Evolutionary conservation across 1,140 invertebrate genomes (phyloP), one percentile per base, ranked within the genome.

Genomic region (Caenorhabditis tropicalis): DNA sequence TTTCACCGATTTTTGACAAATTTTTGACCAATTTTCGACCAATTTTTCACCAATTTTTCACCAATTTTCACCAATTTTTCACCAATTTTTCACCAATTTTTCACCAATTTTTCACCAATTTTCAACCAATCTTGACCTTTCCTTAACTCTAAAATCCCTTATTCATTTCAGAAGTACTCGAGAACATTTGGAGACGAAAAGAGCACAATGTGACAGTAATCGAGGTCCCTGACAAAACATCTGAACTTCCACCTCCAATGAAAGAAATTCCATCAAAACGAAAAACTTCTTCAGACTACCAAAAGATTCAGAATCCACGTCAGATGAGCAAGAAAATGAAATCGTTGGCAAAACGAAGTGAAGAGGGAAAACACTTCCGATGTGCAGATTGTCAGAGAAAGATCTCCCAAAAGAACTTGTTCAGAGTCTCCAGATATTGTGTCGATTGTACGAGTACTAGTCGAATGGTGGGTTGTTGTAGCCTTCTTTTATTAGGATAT

Each of bases 141-240:
- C 5, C 58, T 2, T 3, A 7, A 1, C 29, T 15, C 16, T 46
- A 24, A 16, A 81, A 6, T 10, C 15, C 24, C 31, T 9, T 19
- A n/a, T 70, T 15, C 21, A 2, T 80, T 86, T 70, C 53, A 89
- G 88, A 89, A 85, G 53, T 87, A 33, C 84, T 89, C 24, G 88
- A 89, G 39, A 85, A 56, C 46, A 15, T 85, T 10, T 74, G 82
- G 70, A 31, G 48, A 24, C 56, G 85, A 36, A 70, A 82, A 58
- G 88, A 89, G 39, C 82, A 85, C 9, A 89, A 89, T 82, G 86
- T 89, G 36, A 89, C 88, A 33, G 88, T 89, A 10, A 89, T 89
- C 43, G 58, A 84, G 10, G 83, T 84, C 2, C 43, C 83, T 6
- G 65, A 65, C 24, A 39, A 33, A 27, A 2, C 21, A 16, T 3